phyloP scores from a whole-genome alignment of 2,113 vertebrate species.

The Brachirus orientalis region DNA sequence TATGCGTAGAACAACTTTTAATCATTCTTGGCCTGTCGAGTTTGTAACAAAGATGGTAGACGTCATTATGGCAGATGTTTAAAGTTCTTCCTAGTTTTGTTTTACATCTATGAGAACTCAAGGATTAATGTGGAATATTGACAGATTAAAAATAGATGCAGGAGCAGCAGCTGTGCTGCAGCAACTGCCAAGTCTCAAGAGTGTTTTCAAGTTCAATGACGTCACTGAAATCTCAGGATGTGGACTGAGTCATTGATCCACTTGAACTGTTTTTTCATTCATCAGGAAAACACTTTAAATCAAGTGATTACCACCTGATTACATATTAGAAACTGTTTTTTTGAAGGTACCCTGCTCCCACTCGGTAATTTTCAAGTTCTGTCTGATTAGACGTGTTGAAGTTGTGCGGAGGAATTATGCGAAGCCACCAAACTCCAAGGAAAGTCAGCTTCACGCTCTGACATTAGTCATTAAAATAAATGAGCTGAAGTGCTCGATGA shows the following conservation, averaged over 20 bases:
- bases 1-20: no score
- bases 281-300: slow-evolving; percentile 23
- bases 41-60: no score
- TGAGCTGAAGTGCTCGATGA: neutral
- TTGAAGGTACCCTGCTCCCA: neutral
- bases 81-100: no score
- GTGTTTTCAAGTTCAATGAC: neutral
- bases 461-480: neutral
- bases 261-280: slow-evolving; percentile 12
- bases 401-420: no score
- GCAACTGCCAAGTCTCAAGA: neutral
- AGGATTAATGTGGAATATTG: no score
- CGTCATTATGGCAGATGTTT: no score
- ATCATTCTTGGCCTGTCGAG: no score
- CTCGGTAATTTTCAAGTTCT: neutral
- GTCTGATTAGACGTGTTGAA: slow-evolving; percentile 8
- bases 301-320: slow-evolving; percentile 27
- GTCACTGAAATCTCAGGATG: neutral
- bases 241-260: slow-evolving; percentile 17
- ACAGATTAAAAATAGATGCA: no score
- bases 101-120: no score
- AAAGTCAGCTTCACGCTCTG: no score
- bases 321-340: neutral
- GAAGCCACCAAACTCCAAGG: no score
- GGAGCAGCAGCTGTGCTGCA: no score